These are phyloP conservation scores for Caerostris extrusa DNA, from an alignment of 1,140 invertebrate genomes.

Conservation along the genomic window DNA sequence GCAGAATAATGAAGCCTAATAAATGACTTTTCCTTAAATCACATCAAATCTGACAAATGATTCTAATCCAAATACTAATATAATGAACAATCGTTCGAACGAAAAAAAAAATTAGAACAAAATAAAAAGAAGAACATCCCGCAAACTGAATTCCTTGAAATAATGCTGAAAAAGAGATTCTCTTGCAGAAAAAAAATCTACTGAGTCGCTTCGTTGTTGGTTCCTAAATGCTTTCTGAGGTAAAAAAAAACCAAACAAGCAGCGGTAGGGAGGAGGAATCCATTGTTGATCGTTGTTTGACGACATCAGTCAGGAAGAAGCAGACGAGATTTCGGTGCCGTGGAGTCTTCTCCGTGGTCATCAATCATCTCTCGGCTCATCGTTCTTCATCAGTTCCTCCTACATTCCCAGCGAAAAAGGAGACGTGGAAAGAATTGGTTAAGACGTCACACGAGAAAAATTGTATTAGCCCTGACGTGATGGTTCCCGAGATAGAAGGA, in stretches of 20 bases:
- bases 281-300: conserved; percentile 52
- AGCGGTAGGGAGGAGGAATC: background rate
- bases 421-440: conserved; percentile 41
- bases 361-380: conserved; percentile 42
- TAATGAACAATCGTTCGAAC: background rate
- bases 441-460: conserved; percentile 21
- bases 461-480: too few relatives aligned
- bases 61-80: background rate
- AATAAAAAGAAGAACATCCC: too few relatives aligned
- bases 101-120: background rate
- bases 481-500: too few relatives aligned
- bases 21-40: background rate
- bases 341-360: background rate
- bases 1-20: too few relatives aligned
- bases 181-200: background rate
- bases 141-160: too few relatives aligned
- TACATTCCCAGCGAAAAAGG: background rate
- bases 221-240: background rate
- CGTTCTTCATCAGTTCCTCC: conserved; percentile 50
- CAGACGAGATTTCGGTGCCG: too few relatives aligned
- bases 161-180: too few relatives aligned
- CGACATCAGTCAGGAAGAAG: conserved; percentile 29
- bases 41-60: background rate
- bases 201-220: background rate
- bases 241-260: background rate